Percentiles rank a stretch among this genome's conserved stretches.
Conservation (phyloP, 53 echinoderm and acorn worm species). For the Patiria pectinifera region DNA sequence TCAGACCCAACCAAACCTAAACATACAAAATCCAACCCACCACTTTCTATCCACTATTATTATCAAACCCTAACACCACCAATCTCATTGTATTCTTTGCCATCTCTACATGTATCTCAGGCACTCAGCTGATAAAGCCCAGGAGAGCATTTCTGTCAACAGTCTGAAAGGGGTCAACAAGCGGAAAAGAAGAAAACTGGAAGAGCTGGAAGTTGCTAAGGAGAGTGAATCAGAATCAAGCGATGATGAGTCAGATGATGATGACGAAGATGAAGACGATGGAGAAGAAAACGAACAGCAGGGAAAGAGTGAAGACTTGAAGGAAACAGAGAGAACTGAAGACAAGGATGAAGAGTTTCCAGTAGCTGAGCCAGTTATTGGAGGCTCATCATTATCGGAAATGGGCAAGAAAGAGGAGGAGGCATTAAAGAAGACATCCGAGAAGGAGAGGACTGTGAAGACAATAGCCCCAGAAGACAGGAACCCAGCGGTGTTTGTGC, state of each 20-base stretch:
- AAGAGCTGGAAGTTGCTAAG: conserved; percentile 27
- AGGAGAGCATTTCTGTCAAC: conserved; percentile 70
- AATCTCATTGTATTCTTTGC: background rate
- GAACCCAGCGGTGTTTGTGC: conserved; percentile 89
- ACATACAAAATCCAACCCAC: background rate
- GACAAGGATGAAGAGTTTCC: background rate
- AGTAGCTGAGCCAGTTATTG: background rate
- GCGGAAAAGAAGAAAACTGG: conserved; percentile 57
- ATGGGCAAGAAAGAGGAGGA: conserved; percentile 25
- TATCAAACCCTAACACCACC: too few species aligned
- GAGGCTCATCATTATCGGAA: conserved; percentile 15
- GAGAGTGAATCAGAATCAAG: conserved; percentile 45
- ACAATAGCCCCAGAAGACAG: conserved; percentile 28
- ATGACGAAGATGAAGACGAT: conserved; percentile 40
- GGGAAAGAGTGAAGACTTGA: conserved; percentile 27
- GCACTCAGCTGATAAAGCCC: conserved; percentile 57
- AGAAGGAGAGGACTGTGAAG: background rate
- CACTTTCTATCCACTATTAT: too few species aligned
- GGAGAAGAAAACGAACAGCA: conserved; percentile 36
- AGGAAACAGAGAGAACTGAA: conserved; percentile 31
- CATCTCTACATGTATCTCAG: conserved; percentile 41
- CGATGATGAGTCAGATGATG: conserved; percentile 47
- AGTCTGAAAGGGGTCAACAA: conserved; percentile 89
- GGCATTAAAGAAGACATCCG: conserved; percentile 5
- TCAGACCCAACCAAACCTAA: background rate